Evolutionary conservation across 2,113 vertebrate species (phyloP).

Genomic region (Pao palembangensis): DNA sequence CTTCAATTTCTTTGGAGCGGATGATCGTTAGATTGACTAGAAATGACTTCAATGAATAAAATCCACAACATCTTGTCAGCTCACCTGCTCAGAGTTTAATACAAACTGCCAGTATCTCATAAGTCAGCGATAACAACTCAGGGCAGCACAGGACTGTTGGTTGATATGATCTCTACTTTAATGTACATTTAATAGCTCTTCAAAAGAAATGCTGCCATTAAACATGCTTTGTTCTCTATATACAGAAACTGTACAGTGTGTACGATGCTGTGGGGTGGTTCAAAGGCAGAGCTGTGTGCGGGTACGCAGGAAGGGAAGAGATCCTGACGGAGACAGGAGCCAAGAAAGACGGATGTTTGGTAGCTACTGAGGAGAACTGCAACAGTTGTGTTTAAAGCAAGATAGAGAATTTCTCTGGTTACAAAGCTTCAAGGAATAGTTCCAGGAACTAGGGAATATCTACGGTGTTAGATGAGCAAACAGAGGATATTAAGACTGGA

Average conservation of each 20-base stretch:
- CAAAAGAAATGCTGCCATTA: constrained; percentile 66
- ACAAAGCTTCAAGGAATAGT: too few species aligned
- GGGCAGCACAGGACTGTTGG: constrained; percentile 28
- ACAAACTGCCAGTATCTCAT: constrained; percentile 22
- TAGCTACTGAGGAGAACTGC: background rate
- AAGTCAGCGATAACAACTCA: constrained; percentile 30
- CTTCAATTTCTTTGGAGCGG: constrained; percentile 5
- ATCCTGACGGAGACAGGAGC: background rate
- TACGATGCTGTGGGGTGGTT: constrained; percentile 18
- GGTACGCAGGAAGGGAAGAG: constrained; percentile 11
- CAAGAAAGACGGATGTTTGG: background rate
- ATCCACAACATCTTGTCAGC: too few species aligned
- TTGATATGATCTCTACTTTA: constrained; percentile 44
- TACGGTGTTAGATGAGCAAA: too few species aligned
- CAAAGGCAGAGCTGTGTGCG: background rate
- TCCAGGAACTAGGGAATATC: too few species aligned
- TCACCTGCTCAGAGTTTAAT: too few species aligned
- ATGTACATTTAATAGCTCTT: constrained; percentile 52
- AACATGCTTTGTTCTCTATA: constrained; percentile 73
- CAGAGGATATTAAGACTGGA: too few species aligned
- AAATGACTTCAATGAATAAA: too few species aligned
- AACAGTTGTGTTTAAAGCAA: too few species aligned
- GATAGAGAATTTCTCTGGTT: too few species aligned
- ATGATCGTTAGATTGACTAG: constrained; percentile 9
- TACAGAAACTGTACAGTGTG: constrained; percentile 68